Evolutionary conservation across 2,888 invertebrate species (phyloP).

Genomic region (Synergus umbraculus): DNA sequence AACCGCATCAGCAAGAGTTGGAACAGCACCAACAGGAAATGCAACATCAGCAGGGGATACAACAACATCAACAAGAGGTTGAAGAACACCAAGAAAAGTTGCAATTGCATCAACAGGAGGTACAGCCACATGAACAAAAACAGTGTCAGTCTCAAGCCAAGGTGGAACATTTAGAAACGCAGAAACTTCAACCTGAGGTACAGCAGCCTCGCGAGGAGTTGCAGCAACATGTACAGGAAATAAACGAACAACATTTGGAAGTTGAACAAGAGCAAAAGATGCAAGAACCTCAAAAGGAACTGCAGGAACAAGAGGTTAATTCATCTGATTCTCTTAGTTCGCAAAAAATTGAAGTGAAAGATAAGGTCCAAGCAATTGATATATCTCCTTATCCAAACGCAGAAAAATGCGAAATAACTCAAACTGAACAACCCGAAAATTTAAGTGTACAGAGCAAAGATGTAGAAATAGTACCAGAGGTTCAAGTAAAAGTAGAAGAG

Average conservation of each 20-base stretch:
- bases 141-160: background rate
- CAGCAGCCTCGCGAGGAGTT: conserved; percentile 50
- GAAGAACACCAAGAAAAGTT: conserved; percentile 75
- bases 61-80: conserved; percentile 64
- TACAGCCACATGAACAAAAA: background rate
- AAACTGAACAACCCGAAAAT: conserved; percentile 5
- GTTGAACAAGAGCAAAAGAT: conserved; percentile 65
- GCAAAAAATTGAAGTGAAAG: background rate
- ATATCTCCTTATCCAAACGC: background rate
- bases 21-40: no score
- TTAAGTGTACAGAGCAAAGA: background rate
- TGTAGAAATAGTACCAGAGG: background rate
- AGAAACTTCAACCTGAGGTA: conserved; percentile 46
- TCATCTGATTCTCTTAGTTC: background rate
- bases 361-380: background rate
- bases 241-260: background rate
- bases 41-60: no score
- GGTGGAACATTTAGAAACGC: background rate
- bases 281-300: conserved; percentile 74
- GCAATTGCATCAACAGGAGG: conserved; percentile 64
- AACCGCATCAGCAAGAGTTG: no score
- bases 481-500: background rate
- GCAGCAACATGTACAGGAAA: conserved; percentile 20
- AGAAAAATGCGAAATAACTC: background rate
- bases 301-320: conserved; percentile 60